Percentiles rank a stretch among this genome's conserved stretches.
These are phyloP conservation scores for Cladorhizidae sp. DNA, from an alignment of 37 sponge, comb jelly and placozoan genomes.

Conservation along the genomic window DNA sequence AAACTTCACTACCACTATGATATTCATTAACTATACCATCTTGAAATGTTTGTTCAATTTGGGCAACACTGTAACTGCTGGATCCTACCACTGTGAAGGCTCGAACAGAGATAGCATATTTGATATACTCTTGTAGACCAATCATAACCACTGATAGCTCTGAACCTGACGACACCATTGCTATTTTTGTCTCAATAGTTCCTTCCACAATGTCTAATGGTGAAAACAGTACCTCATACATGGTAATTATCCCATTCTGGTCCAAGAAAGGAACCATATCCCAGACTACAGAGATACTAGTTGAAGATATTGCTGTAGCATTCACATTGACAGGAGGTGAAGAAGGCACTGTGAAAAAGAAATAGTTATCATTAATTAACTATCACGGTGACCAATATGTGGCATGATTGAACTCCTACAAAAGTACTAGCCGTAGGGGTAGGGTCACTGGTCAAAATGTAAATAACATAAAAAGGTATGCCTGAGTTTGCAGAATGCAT, in stretches of 20 bases:
- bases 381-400: too few relatives aligned
- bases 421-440: too few relatives aligned
- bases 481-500: too few relatives aligned
- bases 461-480: too few relatives aligned
- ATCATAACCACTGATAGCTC: neutral
- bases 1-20: too few relatives aligned
- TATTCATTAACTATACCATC: conserved; percentile 1
- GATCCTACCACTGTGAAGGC: conserved; percentile 23
- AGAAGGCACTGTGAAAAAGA: conserved; percentile 18
- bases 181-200: neutral
- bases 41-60: conserved; percentile 5
- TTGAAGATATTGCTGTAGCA: neutral
- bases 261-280: neutral
- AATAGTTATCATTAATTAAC: too few relatives aligned
- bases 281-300: conserved; percentile 22
- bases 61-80: neutral
- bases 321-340: conserved; percentile 17
- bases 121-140: conserved; percentile 8
- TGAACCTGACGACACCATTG: neutral
- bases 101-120: conserved; percentile 22
- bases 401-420: too few relatives aligned
- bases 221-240: conserved; percentile 18
- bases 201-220: conserved; percentile 13
- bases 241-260: conserved; percentile 38
- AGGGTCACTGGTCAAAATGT: too few relatives aligned